These are phyloP conservation scores for Dreissena polymorpha DNA, from an alignment of 1,140 invertebrate genomes.

Conservation along the genomic window DNA sequence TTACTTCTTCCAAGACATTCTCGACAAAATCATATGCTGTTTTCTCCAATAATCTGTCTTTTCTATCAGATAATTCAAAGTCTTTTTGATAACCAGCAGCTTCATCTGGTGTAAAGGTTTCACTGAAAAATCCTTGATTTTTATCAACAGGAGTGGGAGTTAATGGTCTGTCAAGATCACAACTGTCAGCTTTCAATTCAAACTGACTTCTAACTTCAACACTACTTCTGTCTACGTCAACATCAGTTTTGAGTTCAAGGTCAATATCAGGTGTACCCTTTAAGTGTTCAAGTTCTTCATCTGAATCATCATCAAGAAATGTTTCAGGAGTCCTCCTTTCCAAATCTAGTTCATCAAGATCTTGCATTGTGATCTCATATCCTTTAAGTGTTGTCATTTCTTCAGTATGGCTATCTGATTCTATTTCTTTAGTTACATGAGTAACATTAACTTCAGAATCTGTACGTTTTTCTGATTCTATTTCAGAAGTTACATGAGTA, in stretches of 20 bases:
- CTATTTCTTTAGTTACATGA: conserved; percentile 42
- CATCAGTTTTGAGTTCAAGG: conserved; percentile 60
- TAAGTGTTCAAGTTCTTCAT: conserved; percentile 73
- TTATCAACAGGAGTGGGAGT: conserved; percentile 76
- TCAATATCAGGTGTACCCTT: conserved; percentile 80
- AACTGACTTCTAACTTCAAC: conserved; percentile 56
- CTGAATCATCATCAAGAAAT: conserved; percentile 61
- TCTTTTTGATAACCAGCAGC: conserved; percentile 46
- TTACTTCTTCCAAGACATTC: conserved; percentile 71
- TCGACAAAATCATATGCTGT: conserved; percentile 74
- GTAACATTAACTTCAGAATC: background rate
- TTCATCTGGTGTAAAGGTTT: conserved; percentile 50
- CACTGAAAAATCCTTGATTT: conserved; percentile 68
- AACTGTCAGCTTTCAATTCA: conserved; percentile 60
- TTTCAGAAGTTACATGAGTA: conserved; percentile 42
- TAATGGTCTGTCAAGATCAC: conserved; percentile 76
- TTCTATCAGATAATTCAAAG: conserved; percentile 30
- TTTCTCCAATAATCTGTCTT: conserved; percentile 62
- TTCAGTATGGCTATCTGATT: conserved; percentile 40
- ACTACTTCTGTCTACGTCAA: conserved; percentile 20
- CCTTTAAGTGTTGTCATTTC: conserved; percentile 23
- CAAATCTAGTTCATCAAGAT: conserved; percentile 42
- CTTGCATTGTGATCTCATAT: conserved; percentile 35
- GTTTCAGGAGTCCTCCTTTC: conserved; percentile 46
- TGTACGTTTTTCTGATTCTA: conserved; percentile 48